Percentiles rank a stretch among this genome's conserved stretches.
These are phyloP conservation scores for Pristiophorus japonicus DNA, from an alignment of 2,113 vertebrate genomes.

Conservation along the genomic window DNA sequence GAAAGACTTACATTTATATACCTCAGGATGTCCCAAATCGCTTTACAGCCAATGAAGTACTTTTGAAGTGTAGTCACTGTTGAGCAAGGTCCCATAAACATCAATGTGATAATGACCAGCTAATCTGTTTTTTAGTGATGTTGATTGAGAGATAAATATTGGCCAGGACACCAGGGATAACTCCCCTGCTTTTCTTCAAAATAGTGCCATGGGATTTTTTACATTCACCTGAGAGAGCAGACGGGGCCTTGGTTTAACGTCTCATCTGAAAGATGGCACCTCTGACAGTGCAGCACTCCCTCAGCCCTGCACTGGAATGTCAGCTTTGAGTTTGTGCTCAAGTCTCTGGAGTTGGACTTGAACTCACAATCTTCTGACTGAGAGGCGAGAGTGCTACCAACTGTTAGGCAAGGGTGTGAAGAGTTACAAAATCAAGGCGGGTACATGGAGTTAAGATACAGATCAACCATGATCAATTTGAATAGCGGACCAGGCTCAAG, in stretches of 20 bases:
- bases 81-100: background rate
- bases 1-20: too few relatives aligned
- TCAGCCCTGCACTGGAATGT: background rate
- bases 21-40: too few relatives aligned
- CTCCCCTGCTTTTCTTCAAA: background rate
- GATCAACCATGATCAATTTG: background rate
- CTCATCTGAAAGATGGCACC: background rate
- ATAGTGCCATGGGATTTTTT: background rate
- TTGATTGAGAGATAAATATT: slow-evolving; percentile 7
- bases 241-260: background rate
- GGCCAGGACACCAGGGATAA: background rate
- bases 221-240: background rate
- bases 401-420: background rate
- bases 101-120: background rate
- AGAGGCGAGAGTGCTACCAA: background rate
- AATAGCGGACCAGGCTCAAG: background rate
- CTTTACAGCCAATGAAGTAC: too few relatives aligned
- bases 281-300: background rate
- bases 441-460: background rate
- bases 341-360: background rate
- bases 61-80: too few relatives aligned
- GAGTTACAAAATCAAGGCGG: background rate
- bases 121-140: too few relatives aligned
- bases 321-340: background rate
- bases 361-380: background rate